Evolutionary conservation across 2,888 invertebrate species (phyloP).

Genomic region (Atherix ibis): DNA sequence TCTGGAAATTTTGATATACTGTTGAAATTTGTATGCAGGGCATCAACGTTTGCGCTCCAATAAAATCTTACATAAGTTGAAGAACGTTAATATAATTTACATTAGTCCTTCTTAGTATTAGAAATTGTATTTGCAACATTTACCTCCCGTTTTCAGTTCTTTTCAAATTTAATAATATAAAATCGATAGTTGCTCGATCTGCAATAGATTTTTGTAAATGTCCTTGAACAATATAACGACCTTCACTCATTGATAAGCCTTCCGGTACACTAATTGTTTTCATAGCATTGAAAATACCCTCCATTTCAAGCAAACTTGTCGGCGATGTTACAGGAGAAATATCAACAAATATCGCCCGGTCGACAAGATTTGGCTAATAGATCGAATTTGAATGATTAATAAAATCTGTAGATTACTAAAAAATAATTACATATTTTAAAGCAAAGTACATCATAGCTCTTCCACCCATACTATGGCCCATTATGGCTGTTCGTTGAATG

Average conservation of each 20-base stretch:
- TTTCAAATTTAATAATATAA: slow-evolving; percentile 75
- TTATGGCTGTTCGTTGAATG: slow-evolving; percentile 46
- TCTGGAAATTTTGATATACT: slow-evolving; percentile 49
- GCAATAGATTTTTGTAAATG: slow-evolving; percentile 41
- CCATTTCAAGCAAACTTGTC: slow-evolving; percentile 45
- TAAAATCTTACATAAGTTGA: slow-evolving; percentile 36
- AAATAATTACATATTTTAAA: slow-evolving; percentile 43
- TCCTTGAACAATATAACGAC: slow-evolving; percentile 47
- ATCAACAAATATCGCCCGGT: slow-evolving; percentile 54
- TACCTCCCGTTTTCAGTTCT: slow-evolving; percentile 40
- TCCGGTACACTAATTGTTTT: slow-evolving; percentile 40
- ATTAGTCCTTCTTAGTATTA: background rate
- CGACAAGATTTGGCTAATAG: slow-evolving; percentile 41
- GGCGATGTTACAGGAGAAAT: slow-evolving; percentile 45
- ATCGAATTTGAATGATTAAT: slow-evolving; percentile 1
- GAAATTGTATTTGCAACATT: background rate
- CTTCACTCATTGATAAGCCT: slow-evolving; percentile 50
- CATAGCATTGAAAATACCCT: slow-evolving; percentile 48
- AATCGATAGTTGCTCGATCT: slow-evolving; percentile 47
- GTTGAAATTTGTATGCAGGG: slow-evolving; percentile 49
- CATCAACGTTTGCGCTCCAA: slow-evolving; percentile 70
- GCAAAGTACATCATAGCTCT: slow-evolving; percentile 75
- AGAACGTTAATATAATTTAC: no score
- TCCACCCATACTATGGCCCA: slow-evolving; percentile 97
- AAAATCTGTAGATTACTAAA: background rate